Base-by-base conservation (phyloP, 2,797 vertebrate genomes). In the Pipistrellus pygmaeus region DNA sequence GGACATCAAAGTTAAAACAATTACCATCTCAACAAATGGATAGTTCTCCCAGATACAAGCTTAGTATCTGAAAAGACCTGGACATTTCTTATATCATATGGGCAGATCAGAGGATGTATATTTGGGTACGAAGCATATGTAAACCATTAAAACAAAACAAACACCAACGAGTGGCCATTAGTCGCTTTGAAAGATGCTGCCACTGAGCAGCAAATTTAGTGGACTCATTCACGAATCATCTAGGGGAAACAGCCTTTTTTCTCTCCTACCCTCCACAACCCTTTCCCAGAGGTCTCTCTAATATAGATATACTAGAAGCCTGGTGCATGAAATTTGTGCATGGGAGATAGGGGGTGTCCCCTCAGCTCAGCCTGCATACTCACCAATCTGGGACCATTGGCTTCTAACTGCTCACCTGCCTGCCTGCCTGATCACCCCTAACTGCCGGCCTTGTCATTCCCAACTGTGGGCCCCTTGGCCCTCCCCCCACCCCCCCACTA, bases 1-100 rank as follows among this genome's bases (percentile, higher is more conserved):
- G 55, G 71, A 96, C 96, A 95, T 97, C 96, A 97, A 97, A 97
- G 94, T 84, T 73, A 91, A 96, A 86, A 95, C 88, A 95, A 95
- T 96, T 95, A 94, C 93, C 82, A 78, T 94, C 85, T 95, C 87
- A 93, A 76, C 75, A 86, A 97, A 97, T 21, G 66, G 78, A 46
- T 78, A 92, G 46, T 72, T 96, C 81, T 94, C 23, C 41, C 83
- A 85, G 62, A 90, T 66, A 91, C 44, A 83, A 85, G 48, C 27
- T 91, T 77, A 62, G 23, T 82, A n/a, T 88, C 93, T 76, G 32
- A 88, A 93, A 97, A 88, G 87, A 91, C 48, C 30, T 48, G 32
- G 55, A 35, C 14, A 92, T 88, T 90, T 38, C 27, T 92, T 90
- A 35, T 66, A 77, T 84, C 51, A 62, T 44, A 68, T 2, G 14